These are phyloP conservation scores for Leptocoma aspasia DNA, from an alignment of 2,113 vertebrate species.

Conservation along the genomic window DNA sequence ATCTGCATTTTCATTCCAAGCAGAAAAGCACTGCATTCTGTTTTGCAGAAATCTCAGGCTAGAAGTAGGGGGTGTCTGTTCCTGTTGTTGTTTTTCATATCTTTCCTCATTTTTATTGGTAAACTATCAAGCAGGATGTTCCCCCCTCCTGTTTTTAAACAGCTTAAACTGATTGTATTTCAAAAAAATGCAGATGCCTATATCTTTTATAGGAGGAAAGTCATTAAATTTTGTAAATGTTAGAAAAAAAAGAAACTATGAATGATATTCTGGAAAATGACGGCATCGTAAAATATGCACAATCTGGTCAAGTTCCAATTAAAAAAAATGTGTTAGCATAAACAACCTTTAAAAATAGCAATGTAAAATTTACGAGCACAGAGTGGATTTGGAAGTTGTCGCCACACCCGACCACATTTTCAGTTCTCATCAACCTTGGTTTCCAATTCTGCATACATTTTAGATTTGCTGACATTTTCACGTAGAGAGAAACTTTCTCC, in stretches of 20 bases:
- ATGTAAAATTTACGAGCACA: not conserved
- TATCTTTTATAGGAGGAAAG: constrained; percentile 49
- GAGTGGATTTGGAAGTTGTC: not conserved
- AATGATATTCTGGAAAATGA: constrained; percentile 48
- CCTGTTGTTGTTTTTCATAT: not conserved
- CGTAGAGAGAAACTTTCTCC: not conserved
- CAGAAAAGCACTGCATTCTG: not conserved
- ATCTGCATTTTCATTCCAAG: not conserved
- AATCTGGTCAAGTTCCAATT: constrained; percentile 63
- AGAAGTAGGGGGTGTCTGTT: not conserved
- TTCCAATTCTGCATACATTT: constrained; percentile 25
- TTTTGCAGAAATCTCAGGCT: not conserved
- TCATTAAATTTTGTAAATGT: constrained; percentile 50
- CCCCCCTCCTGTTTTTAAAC: constrained; percentile 29
- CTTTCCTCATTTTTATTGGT: constrained; percentile 30
- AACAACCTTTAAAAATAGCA: constrained; percentile 59
- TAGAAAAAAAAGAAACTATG: constrained; percentile 19
- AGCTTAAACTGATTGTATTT: constrained; percentile 44
- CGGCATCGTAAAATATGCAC: constrained; percentile 13
- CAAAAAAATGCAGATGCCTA: constrained; percentile 26
- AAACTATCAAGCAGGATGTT: constrained; percentile 35
- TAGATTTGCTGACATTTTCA: constrained; percentile 5
- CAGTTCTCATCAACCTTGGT: not conserved
- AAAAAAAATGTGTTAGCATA: constrained; percentile 55
- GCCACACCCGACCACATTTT: constrained; percentile 20